phyloP scores from a whole-genome alignment of 1,140 invertebrate genomes.

The Listronotus bonariensis region DNA sequence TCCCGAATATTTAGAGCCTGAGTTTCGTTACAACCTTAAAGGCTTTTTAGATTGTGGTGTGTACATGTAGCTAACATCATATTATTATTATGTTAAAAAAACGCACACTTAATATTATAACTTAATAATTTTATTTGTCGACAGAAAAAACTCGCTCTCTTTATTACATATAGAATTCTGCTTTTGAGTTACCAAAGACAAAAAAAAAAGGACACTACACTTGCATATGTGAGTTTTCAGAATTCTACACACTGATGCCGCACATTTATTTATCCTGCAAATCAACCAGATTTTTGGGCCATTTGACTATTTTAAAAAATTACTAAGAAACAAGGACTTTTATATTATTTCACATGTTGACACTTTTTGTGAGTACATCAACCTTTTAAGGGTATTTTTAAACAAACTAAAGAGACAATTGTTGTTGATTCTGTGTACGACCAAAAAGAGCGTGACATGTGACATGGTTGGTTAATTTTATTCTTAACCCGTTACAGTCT shows the following conservation, averaged over 20 bases:
- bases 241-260: no score
- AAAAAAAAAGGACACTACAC: neutral
- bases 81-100: neutral
- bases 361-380: conserved; percentile 7
- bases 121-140: no score
- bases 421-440: conserved; percentile 51
- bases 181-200: neutral
- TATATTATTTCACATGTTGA: no score
- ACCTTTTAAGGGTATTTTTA: conserved; percentile 31
- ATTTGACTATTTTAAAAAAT: no score
- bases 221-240: no score
- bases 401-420: conserved; percentile 41
- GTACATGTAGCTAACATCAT: conserved; percentile 36
- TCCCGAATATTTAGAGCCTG: conserved; percentile 42
- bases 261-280: no score
- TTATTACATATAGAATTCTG: no score
- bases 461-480: conserved; percentile 51
- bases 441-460: conserved; percentile 53
- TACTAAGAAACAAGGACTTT: no score
- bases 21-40: conserved; percentile 40
- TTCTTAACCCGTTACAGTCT: conserved; percentile 45
- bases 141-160: no score
- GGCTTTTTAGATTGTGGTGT: conserved; percentile 43
- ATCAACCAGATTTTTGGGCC: no score
- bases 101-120: no score